Conservation (phyloP, 2,888 invertebrate species). For the Drosophila phalerata region DNA sequence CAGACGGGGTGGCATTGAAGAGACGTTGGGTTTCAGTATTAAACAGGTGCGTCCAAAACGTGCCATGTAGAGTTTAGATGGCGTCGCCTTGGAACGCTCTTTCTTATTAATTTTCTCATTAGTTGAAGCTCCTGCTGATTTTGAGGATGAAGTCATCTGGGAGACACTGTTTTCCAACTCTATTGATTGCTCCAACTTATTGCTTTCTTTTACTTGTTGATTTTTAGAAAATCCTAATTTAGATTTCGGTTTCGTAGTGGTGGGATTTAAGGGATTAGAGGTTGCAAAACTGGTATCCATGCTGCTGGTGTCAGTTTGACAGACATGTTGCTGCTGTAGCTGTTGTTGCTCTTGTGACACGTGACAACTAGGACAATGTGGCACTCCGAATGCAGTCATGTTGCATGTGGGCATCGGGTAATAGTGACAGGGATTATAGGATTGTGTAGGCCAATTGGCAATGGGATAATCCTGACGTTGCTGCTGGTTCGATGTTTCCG, state of each 20-base stretch:
- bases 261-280: not conserved
- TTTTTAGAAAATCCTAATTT: not conserved
- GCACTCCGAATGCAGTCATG: not conserved
- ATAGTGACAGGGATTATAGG: not conserved
- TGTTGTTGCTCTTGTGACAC: constrained; percentile 1
- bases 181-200: not conserved
- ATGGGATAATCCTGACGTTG: constrained; percentile 20
- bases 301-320: not conserved
- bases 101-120: not conserved
- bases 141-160: constrained; percentile 8
- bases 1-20: constrained; percentile 13
- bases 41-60: constrained; percentile 60
- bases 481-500: not conserved
- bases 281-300: not conserved
- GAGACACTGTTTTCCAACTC: not conserved
- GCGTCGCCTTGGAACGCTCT: not conserved
- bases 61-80: constrained; percentile 37
- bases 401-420: not conserved
- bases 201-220: not conserved
- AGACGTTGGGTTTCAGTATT: constrained; percentile 40
- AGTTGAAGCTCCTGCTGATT: not conserved
- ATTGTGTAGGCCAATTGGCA: constrained; percentile 2
- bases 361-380: not conserved
- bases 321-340: not conserved
- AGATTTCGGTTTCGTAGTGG: not conserved